Evolutionary conservation across 2,888 invertebrate genomes (phyloP).

Genomic region (Standfussiana lucernea): DNA sequence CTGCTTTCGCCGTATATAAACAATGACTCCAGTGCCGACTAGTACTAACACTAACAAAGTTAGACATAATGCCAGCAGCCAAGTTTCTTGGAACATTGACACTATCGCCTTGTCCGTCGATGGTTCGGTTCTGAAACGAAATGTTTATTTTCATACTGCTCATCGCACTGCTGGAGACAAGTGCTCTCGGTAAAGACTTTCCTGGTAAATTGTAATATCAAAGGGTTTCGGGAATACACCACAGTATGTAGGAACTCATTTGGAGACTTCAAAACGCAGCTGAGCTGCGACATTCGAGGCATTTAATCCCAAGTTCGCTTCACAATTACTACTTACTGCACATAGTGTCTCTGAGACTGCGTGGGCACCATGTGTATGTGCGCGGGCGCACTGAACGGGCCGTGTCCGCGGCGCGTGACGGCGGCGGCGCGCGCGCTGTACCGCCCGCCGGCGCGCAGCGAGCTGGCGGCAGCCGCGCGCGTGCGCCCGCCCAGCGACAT

Average conservation of each 20-base stretch:
- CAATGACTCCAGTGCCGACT: slow-evolving; percentile 82
- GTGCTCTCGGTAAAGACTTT: slow-evolving; percentile 36
- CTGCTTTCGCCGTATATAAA: slow-evolving; percentile 84
- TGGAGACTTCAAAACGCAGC: slow-evolving; percentile 20
- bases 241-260: slow-evolving; percentile 10
- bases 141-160: slow-evolving; percentile 58
- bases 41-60: slow-evolving; percentile 85
- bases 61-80: slow-evolving; percentile 85
- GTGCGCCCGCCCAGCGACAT: slow-evolving; percentile 97
- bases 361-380: slow-evolving; percentile 93
- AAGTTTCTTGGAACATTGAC: slow-evolving; percentile 89
- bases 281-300: not conserved
- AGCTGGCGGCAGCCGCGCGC: slow-evolving; percentile 96
- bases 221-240: slow-evolving; percentile 1
- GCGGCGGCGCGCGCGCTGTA: slow-evolving; percentile 98
- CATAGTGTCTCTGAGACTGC: slow-evolving; percentile 84
- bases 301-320: not conserved
- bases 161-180: slow-evolving; percentile 61
- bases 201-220: slow-evolving; percentile 18
- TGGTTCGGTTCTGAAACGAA: slow-evolving; percentile 87
- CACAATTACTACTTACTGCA: slow-evolving; percentile 37
- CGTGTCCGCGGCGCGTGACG: slow-evolving; percentile 96
- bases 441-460: slow-evolving; percentile 95
- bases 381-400: slow-evolving; percentile 96
- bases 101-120: slow-evolving; percentile 88